These are phyloP conservation scores for Simalia tracyae DNA, from an alignment of 2,797 vertebrate species.

Conservation along the genomic window DNA sequence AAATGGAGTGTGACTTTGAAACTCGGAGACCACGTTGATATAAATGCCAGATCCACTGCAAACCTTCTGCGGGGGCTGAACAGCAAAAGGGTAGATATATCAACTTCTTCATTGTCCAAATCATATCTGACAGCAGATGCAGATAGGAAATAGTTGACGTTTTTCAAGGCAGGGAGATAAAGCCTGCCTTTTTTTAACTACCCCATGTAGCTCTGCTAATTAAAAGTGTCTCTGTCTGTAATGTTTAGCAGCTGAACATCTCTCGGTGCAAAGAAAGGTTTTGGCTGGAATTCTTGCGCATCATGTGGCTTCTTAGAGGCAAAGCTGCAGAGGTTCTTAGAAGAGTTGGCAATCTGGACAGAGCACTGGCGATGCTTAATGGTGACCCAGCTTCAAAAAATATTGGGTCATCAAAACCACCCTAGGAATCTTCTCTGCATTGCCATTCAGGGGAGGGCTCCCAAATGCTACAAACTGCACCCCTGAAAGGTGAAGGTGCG, in stretches of 20 bases:
- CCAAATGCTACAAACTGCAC: not conserved
- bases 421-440: not conserved
- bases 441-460: not conserved
- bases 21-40: not conserved
- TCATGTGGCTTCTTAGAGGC: not conserved
- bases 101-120: not conserved
- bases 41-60: slow-evolving; percentile 1
- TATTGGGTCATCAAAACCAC: not conserved
- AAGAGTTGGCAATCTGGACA: not conserved
- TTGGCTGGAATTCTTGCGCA: not conserved
- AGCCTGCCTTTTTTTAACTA: not conserved
- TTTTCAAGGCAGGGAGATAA: not conserved
- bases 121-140: not conserved
- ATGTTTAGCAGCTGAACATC: not conserved
- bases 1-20: not conserved
- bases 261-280: not conserved
- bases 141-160: not conserved
- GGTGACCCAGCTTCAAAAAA: not conserved
- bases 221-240: not conserved
- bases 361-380: too few species aligned
- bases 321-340: not conserved
- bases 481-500: not conserved
- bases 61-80: not conserved
- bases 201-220: not conserved
- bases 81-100: slow-evolving; percentile 3